Percentiles rank a stretch among this genome's conserved stretches.
Evolutionary conservation across 37 sponge, comb jelly and placozoan species (phyloP).

Genomic region (Aphrocallistes beatrix): DNA sequence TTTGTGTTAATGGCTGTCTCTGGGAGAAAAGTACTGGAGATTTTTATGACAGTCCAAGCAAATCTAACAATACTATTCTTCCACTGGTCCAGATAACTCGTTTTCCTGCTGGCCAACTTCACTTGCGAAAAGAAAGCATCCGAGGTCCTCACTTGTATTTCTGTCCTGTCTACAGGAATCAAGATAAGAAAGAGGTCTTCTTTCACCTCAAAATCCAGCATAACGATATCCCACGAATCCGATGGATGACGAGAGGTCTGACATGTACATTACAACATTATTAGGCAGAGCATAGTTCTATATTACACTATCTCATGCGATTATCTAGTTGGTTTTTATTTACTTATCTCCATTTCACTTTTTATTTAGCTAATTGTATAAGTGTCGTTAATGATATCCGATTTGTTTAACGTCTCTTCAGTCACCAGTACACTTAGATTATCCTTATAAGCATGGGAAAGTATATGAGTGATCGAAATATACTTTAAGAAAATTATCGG

Average conservation of each 20-base stretch:
- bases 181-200: slow-evolving; percentile 1
- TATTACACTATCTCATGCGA: no score
- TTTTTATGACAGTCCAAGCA: background rate
- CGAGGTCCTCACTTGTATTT: background rate
- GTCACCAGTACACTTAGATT: no score
- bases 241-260: slow-evolving; percentile 1
- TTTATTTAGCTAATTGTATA: no score
- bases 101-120: background rate
- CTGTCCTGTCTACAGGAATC: background rate
- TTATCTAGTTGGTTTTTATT: no score
- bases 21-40: background rate
- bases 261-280: background rate
- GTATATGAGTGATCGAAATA: no score
- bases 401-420: no score
- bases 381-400: no score
- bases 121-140: background rate
- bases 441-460: no score
- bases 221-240: background rate
- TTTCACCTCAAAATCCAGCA: background rate
- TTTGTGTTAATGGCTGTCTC: background rate
- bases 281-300: no score
- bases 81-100: background rate
- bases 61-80: background rate
- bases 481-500: no score
- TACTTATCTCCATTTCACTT: no score